A percentile compares a stretch with the other conserved stretches of the same genome.
Conservation (phyloP, 2,797 vertebrate genomes). For the Anguilla obscura region DNA sequence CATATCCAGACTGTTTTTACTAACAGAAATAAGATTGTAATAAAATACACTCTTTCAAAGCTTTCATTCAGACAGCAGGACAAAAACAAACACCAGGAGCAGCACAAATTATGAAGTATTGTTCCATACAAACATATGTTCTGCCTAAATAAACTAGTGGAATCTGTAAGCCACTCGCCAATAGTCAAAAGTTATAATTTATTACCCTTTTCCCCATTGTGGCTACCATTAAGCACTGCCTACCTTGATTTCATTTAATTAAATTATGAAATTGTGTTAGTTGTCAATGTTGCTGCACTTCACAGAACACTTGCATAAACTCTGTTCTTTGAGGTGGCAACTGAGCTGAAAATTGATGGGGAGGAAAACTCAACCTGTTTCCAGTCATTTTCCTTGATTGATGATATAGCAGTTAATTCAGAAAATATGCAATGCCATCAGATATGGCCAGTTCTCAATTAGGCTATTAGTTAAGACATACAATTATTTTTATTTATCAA, state of each 20-base stretch:
- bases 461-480: no score
- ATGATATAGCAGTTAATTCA: no score
- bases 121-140: not conserved
- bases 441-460: no score
- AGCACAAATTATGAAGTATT: not conserved
- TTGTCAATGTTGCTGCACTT: not conserved
- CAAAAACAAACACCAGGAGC: not conserved
- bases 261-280: not conserved
- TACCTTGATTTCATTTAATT: not conserved
- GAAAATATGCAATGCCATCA: no score
- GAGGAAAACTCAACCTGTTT: no score
- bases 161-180: not conserved
- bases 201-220: not conserved
- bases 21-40: constrained; percentile 11
- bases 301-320: no score
- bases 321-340: no score
- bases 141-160: not conserved
- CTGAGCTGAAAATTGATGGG: no score
- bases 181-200: not conserved
- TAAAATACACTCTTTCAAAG: no score
- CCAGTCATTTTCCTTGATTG: no score
- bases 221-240: not conserved
- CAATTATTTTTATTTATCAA: no score
- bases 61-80: not conserved
- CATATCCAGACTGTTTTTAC: not conserved